Evolutionary conservation across 1,140 invertebrate genomes (phyloP), one percentile per base, ranked within the genome.

Genomic region (Elymnias hypermnestra): DNA sequence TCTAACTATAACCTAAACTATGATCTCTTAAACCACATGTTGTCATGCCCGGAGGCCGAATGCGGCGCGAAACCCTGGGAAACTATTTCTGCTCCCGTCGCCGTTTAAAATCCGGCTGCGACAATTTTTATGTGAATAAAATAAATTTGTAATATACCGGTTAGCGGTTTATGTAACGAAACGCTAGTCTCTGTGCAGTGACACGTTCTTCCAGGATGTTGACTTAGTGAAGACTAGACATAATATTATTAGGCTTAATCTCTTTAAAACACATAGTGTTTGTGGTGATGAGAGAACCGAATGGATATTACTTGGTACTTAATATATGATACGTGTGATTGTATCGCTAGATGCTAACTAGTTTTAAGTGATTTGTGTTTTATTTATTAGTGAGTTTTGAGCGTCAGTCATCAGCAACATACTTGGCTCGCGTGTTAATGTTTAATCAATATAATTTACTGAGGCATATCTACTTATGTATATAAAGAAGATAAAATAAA

Each of bases 381-480:
- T 64, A 56, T 73, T 71, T 65, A 66, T 54, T 63, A 62, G 63
- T 72, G 72, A 68, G 72, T 70, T 72, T 64, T 46, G 53, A 51
- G 51, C 54, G 66, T 66, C 57, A 53, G 62, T 67, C 60, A 54
- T 62, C 51, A 48, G 44, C 63, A 67, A 62, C 63, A 62, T 69
- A 73, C 68, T 72, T 63, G 72, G 74, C 73, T 83, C 77, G 71
- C 64, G 51, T 66, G 38, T 46, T 41, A 46, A 54, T 64, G 44
- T 64, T 67, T 65, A 70, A 75, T 79, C 65, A 65, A 68, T 73
- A 70, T 71, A 72, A 70, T 72, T 73, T 78, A 72, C 63, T 75
- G 68, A 77, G 66, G 71, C 68, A 63, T 79, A 74, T 78, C 70
- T 81, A 81, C 77, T 79, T 84, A 77, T 84, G 74, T 84, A 77